These are phyloP conservation scores for Dicrostonyx torquatus DNA, from an alignment of 2,797 vertebrate species.

Conservation along the genomic window DNA sequence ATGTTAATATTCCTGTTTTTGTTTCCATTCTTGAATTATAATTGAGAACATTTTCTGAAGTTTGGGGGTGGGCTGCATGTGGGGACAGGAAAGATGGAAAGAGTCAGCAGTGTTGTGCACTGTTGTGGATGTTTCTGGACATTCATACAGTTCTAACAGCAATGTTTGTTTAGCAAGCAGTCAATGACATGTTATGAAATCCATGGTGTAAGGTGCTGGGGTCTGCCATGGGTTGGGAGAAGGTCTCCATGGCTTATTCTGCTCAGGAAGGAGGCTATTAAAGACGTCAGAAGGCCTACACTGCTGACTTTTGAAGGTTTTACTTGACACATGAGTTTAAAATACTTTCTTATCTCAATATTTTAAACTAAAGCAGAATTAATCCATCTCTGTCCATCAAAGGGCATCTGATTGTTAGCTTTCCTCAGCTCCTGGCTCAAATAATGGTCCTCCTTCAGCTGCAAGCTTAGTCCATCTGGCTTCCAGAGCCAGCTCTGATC, in stretches of 20 bases:
- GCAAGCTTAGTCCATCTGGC: background rate
- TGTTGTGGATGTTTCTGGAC: background rate
- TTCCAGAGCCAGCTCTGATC: background rate
- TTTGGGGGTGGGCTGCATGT: background rate
- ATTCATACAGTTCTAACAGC: background rate
- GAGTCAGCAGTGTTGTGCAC: background rate
- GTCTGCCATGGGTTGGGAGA: background rate
- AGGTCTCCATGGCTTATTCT: background rate
- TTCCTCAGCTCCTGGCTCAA: background rate
- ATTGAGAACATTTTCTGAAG: slow-evolving; percentile 25
- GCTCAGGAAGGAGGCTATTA: background rate
- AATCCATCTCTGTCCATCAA: background rate
- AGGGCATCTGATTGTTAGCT: background rate
- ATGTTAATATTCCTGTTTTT: slow-evolving; percentile 19
- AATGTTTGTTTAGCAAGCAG: background rate
- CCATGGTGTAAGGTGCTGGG: background rate
- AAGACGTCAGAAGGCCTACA: background rate
- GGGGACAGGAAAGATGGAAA: background rate
- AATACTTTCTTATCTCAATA: slow-evolving; percentile 4
- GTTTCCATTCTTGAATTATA: slow-evolving; percentile 26
- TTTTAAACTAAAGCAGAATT: background rate
- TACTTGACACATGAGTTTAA: background rate
- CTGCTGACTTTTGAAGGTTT: background rate
- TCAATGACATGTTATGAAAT: background rate
- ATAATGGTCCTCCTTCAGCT: background rate